Conservation (phyloP, 1,140 invertebrate genomes). For the Caenorhabditis elegans region DNA sequence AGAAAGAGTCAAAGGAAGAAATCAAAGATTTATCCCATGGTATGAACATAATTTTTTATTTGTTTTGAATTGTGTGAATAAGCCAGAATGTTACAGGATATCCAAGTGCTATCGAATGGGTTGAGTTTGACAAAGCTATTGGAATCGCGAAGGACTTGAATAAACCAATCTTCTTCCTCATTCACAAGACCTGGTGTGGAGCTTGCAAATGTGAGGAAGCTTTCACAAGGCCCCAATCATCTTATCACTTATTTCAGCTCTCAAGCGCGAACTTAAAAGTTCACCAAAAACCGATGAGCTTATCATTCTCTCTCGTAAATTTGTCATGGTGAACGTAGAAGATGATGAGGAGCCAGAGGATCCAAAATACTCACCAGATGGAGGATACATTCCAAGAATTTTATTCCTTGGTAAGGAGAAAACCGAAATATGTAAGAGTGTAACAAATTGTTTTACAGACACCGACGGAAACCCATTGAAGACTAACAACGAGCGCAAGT, state of each 20-base stretch:
- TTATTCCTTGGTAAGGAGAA: slow-evolving; percentile 59
- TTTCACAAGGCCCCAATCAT: too few relatives aligned
- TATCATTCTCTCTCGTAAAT: slow-evolving; percentile 58
- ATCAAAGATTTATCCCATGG: slow-evolving; percentile 17
- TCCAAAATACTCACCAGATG: slow-evolving; percentile 62
- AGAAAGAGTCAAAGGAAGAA: not conserved
- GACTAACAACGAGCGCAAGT: slow-evolving; percentile 62
- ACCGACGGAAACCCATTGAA: slow-evolving; percentile 56
- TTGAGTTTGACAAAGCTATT: slow-evolving; percentile 57
- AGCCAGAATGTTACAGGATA: slow-evolving; percentile 51
- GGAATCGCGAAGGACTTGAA: slow-evolving; percentile 59
- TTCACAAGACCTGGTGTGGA: slow-evolving; percentile 66
- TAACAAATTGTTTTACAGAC: slow-evolving; percentile 52
- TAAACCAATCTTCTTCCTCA: slow-evolving; percentile 64
- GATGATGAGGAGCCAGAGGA: slow-evolving; percentile 66
- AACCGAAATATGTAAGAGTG: not conserved
- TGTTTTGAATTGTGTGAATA: too few relatives aligned
- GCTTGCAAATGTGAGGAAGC: slow-evolving; percentile 60
- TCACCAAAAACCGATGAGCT: slow-evolving; percentile 56
- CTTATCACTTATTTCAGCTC: too few relatives aligned
- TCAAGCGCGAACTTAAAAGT: slow-evolving; percentile 55
- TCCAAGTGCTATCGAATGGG: slow-evolving; percentile 64
- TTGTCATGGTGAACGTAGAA: slow-evolving; percentile 65
- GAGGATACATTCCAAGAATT: slow-evolving; percentile 61
- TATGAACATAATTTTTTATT: not conserved